Base-by-base conservation (phyloP, 2,888 invertebrate species). In the Amphimallon solstitiale region DNA sequence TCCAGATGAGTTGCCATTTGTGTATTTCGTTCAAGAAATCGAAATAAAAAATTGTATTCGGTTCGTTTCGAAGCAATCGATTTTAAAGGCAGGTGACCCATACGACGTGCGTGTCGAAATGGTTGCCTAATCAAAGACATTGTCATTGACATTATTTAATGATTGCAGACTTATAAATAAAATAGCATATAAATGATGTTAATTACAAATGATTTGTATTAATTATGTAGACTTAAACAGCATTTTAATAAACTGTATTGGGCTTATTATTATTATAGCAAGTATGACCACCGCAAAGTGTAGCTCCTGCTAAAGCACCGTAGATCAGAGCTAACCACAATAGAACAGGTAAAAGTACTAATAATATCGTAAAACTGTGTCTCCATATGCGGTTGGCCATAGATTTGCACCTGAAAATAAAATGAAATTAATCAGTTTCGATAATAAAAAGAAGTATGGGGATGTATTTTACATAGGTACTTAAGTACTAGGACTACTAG, bases 321-420 rank as follows among this genome's bases (percentile, higher is more conserved):
- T 69, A 70, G 15, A 71, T 54, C 15, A 71, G 60, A 4, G 68
- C 63, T 29, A 69, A 54, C 68, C 68, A 71, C 21, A 69, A 49
- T 19, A 69, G 48, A 37, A 65, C 6, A 12, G 70, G 62, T 19
- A 69, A 48, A 37, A 69, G 23, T 38, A 65, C 10, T n/a, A 60
- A 59, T 23, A 69, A 14, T 29, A 66, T 14, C 17, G 49, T 38
- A 34, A 46, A 29, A 29, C 65, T 59, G 15, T 62, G 37, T 15
- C 17, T 56, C 38, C 48, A 65, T 10, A 68, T 10, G 6, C 49
- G 38, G n/a, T 52, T 46, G n/a, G 37, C 37, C n/a, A 61, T 34
- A 6, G 68, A 68, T 37, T 49, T 68, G 23, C 63, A 59, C 43
- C 67, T 67, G 51, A 49, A 67, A 67, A 49, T 9, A 23, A 61